Evolutionary conservation across 2,888 invertebrate genomes (phyloP), one percentile per base, ranked within the genome.

Genomic region (Galerucella nymphaeae): DNA sequence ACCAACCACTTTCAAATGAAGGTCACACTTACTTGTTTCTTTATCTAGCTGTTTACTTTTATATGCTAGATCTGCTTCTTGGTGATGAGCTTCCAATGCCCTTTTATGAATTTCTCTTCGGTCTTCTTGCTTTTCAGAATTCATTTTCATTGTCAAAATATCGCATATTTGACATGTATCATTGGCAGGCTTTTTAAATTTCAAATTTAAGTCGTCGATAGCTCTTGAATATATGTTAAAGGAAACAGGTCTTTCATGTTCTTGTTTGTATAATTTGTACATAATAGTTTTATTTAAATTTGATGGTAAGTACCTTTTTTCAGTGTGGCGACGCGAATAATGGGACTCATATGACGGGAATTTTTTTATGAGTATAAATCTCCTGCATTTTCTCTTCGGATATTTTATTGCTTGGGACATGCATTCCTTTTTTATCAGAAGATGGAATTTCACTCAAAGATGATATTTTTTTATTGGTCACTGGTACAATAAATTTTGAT

Each of bases 361-460:
- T n/a, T 14, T n/a, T n/a, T 14, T n/a, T 14, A 48, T 48, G 48
- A 48, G 6, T 48, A n/a, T 48, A n/a, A 48, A 48, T n/a, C n/a
- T n/a, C n/a, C n/a, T 48, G n/a, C n/a, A 48, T n/a, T 48, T 14
- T n/a, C 6, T 48, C 48, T 48, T 13, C 48, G 14, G 48, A 48
- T n/a, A n/a, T 48, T 48, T 48, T 48, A 48, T 48, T 48, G 48
- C n/a, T n/a, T 48, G 48, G 48, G 48, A 48, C 48, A n/a, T n/a
- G n/a, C n/a, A n/a, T 48, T n/a, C 48, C 48, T 50, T 16, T 50
- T 50, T n/a, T 16, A 50, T 50, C 50, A n/a, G 14, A 14, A n/a
- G n/a, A 50, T 50, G 50, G 14, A n/a, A 50, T 50, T 50, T n/a
- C 50, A 50, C n/a, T n/a, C 14, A 50, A n/a, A 50, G 50, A n/a